Evolutionary conservation across 2,113 vertebrate species (phyloP), one percentile per base, ranked within the genome.

Genomic region (Cromileptes altivelis): DNA sequence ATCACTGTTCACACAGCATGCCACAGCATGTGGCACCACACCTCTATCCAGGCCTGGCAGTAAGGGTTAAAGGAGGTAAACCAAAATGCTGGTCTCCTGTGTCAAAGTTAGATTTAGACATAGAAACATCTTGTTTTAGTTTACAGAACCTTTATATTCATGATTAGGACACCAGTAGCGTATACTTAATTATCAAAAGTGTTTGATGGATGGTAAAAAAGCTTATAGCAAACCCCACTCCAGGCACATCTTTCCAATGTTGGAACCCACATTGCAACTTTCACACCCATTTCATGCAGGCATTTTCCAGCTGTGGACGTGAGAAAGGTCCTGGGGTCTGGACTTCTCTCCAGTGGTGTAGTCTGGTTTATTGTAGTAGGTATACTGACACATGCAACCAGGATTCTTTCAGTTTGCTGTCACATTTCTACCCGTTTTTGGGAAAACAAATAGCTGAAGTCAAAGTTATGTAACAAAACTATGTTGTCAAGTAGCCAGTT

Each of bases 1-100:
- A 68, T 15, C 23, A 57, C 17, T 47, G 40, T 80, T 47, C 56
- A 79, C 72, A 78, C 69, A 55, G 45, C 60, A 57, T 23, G 63
- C 56, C 56, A 74, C 62, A 75, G 42, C 18, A 69, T 53, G 50
- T 47, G 40, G n/a, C 53, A 18, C 30, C n/a, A 37, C 19, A 25
- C 23, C 50, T 64, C 64, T 15, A 47, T 79, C 23, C 49, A 65
- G 33, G 76, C 47, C 73, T 63, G 68, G 47, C 67, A 62, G 62
- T 14, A 19, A 53, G 25, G 30, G 6, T 58, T 60, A 25, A 61
- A 40, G 53, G 15, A 78, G 19, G 14, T 40, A 57, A 58, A 45
- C 25, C 11, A 14, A 73, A 85, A 73, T 47, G 45, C 23, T 1
- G 45, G 42, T 13, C 30, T 50, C 10, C 30, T 9, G 11, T 27